Conservation (phyloP, 2,113 vertebrate species). For the Callopanchax toddi region DNA sequence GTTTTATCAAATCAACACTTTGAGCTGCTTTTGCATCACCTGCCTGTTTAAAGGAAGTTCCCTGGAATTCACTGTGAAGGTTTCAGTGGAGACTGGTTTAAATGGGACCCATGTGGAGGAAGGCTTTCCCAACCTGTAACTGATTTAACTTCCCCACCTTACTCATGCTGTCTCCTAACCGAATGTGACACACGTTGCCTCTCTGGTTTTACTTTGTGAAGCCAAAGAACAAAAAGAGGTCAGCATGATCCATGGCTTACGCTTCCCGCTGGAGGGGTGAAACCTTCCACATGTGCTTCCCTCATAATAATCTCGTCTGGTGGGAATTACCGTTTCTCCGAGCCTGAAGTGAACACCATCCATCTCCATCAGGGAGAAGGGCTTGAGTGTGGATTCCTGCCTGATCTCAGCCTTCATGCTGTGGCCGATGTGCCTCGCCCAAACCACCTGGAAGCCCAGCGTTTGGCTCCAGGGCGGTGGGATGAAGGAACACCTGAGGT, state of each 20-base stretch:
- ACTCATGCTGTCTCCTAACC: conserved; percentile 14
- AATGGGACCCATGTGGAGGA: conserved; percentile 44
- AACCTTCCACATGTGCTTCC: conserved; percentile 21
- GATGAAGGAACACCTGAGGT: conserved; percentile 79
- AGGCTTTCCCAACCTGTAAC: conserved; percentile 48
- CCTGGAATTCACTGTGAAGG: conserved; percentile 23
- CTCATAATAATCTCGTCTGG: conserved; percentile 20
- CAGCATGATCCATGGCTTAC: conserved; percentile 28
- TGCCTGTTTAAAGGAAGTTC: conserved; percentile 1
- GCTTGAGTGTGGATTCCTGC: conserved; percentile 72
- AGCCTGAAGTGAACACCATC: conserved; percentile 81
- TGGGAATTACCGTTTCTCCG: conserved; percentile 82
- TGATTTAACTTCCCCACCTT: conserved; percentile 47
- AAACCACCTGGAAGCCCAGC: conserved; percentile 76
- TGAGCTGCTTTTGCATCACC: background rate
- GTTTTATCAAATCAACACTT: background rate
- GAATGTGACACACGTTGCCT: conserved; percentile 19
- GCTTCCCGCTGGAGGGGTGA: conserved; percentile 8
- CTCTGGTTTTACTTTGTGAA: conserved; percentile 18
- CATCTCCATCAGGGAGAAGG: conserved; percentile 72
- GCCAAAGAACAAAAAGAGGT: conserved; percentile 16
- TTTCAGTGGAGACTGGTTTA: conserved; percentile 1
- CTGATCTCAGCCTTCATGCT: conserved; percentile 81
- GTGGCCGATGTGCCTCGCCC: conserved; percentile 74
- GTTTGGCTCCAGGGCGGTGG: conserved; percentile 29